Evolutionary conservation across 2,888 invertebrate species (phyloP).

Genomic region (Neoascia interrupta): DNA sequence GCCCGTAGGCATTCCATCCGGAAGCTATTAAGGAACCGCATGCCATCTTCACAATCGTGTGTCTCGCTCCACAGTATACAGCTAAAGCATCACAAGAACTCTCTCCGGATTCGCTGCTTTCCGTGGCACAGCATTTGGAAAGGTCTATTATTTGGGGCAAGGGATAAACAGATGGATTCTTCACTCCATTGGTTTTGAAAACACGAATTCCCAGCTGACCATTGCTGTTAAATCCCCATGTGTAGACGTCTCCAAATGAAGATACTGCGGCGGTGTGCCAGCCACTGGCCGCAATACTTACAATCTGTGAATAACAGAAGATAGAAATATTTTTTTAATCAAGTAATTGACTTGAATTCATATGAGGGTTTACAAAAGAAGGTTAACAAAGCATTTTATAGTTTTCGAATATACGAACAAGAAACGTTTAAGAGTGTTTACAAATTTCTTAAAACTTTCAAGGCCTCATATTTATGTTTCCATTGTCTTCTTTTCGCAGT

Average conservation of each 20-base stretch:
- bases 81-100: slow-evolving; percentile 78
- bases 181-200: slow-evolving; percentile 73
- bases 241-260: slow-evolving; percentile 89
- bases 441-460: too few species aligned
- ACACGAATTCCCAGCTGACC: slow-evolving; percentile 89
- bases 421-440: too few species aligned
- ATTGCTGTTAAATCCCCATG: slow-evolving; percentile 95
- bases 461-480: too few species aligned
- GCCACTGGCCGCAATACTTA: slow-evolving; percentile 87
- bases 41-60: slow-evolving; percentile 86
- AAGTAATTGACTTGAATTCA: too few species aligned
- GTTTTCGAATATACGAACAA: too few species aligned
- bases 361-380: too few species aligned
- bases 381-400: too few species aligned
- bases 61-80: slow-evolving; percentile 88
- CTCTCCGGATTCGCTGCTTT: slow-evolving; percentile 71
- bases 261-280: slow-evolving; percentile 93
- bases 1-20: slow-evolving; percentile 92
- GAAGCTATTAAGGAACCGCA: slow-evolving; percentile 86
- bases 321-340: not conserved
- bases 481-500: too few species aligned
- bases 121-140: slow-evolving; percentile 73
- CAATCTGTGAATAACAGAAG: slow-evolving; percentile 79
- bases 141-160: slow-evolving; percentile 77
- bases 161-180: slow-evolving; percentile 73